phyloP scores from a whole-genome alignment of 1,140 invertebrate genomes.

The Drosophila subobscura region DNA sequence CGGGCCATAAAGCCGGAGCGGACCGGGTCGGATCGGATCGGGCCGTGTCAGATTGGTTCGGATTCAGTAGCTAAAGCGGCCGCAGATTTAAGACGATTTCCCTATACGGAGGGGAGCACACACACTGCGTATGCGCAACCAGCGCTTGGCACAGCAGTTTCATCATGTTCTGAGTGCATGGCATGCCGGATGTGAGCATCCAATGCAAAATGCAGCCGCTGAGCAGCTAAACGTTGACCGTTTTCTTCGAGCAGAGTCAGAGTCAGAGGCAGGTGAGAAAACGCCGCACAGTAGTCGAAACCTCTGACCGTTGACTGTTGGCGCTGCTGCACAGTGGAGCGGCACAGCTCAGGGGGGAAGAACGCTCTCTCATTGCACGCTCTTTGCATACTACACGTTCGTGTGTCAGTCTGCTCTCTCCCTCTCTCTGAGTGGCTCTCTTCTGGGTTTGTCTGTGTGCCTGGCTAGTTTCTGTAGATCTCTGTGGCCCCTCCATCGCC shows the following conservation, averaged over 20 bases:
- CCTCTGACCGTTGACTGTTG: slow-evolving; percentile 51
- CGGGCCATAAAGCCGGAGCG: slow-evolving; percentile 39
- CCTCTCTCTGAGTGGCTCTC: too few species aligned
- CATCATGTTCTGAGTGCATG: slow-evolving; percentile 30
- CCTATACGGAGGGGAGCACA: neutral
- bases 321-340: neutral
- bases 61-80: slow-evolving; percentile 19
- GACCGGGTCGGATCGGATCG: neutral
- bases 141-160: slow-evolving; percentile 17
- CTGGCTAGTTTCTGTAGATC: neutral
- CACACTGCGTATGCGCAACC: slow-evolving; percentile 48
- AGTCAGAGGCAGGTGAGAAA: slow-evolving; percentile 49
- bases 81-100: slow-evolving; percentile 15
- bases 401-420: too few species aligned
- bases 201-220: neutral
- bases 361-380: neutral
- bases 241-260: slow-evolving; percentile 47
- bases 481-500: slow-evolving; percentile 2
- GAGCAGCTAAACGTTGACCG: slow-evolving; percentile 28
- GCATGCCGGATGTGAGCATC: slow-evolving; percentile 4
- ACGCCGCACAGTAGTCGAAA: slow-evolving; percentile 42
- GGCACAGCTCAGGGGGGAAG: slow-evolving; percentile 4
- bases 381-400: too few species aligned
- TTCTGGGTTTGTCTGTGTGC: slow-evolving; percentile 8
- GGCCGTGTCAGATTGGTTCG: slow-evolving; percentile 16